phyloP scores from a whole-genome alignment of 2,888 invertebrate genomes.

The Caenorhabditis uteleia region DNA sequence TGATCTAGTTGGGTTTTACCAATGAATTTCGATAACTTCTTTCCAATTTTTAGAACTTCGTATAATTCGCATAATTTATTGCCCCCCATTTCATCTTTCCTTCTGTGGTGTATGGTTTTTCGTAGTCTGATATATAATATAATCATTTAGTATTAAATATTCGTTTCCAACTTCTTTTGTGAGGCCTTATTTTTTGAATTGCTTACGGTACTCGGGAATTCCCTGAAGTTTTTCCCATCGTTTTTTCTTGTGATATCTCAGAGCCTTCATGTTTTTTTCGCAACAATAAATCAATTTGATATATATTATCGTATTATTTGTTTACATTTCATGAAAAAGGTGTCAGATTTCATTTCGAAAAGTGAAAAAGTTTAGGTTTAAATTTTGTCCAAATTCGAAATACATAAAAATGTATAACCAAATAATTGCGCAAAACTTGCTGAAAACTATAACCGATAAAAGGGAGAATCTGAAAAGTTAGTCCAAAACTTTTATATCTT shows the following conservation, averaged over 20 bases:
- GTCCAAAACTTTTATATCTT: not conserved
- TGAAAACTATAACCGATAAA: not conserved
- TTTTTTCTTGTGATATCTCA: conserved; percentile 10
- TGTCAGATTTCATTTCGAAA: too few species aligned
- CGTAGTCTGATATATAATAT: not conserved
- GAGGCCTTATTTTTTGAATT: conserved; percentile 40
- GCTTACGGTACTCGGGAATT: conserved; percentile 26
- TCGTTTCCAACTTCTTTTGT: not conserved
- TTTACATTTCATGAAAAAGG: too few species aligned
- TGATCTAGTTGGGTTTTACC: not conserved
- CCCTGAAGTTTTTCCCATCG: not conserved
- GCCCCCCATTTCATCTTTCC: not conserved
- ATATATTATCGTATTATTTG: not conserved
- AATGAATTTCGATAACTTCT: not conserved
- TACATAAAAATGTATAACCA: too few species aligned
- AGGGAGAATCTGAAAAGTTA: not conserved
- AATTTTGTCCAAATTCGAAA: too few species aligned
- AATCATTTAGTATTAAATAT: not conserved
- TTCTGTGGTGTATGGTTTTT: conserved; percentile 1
- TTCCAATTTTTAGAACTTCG: not conserved
- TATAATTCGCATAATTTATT: conserved; percentile 5
- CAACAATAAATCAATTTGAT: not conserved
- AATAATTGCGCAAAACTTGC: too few species aligned
- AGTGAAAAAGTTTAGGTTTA: too few species aligned
- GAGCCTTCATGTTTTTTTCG: not conserved